These are phyloP conservation scores for Dasyornis broadbenti DNA, from an alignment of 2,113 vertebrate genomes.

Conservation along the genomic window DNA sequence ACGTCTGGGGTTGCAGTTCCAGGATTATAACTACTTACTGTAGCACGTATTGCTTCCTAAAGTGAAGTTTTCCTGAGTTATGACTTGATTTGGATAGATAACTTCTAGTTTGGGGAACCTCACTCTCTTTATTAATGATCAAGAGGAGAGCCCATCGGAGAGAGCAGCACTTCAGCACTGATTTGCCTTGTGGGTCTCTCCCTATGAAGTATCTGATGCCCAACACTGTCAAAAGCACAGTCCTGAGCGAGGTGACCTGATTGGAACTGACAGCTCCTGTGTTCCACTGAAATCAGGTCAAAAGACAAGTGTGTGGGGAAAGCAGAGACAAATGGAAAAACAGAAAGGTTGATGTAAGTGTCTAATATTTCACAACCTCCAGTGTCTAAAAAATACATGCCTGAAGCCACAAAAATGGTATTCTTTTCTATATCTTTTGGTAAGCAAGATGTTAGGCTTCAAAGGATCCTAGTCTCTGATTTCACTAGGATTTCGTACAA, in stretches of 20 bases:
- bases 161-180: background rate
- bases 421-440: background rate
- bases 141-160: background rate
- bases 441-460: background rate
- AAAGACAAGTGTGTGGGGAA: constrained; percentile 39
- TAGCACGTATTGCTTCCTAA: background rate
- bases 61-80: background rate
- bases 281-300: constrained; percentile 51
- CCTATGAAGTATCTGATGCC: background rate
- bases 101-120: background rate
- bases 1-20: background rate
- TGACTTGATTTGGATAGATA: background rate
- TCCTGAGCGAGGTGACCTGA: background rate
- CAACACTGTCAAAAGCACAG: constrained; percentile 26
- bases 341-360: constrained; percentile 16
- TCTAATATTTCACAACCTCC: constrained; percentile 6
- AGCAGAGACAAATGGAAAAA: constrained; percentile 32
- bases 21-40: background rate
- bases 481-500: background rate
- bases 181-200: background rate
- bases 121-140: background rate
- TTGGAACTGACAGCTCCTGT: constrained; percentile 43
- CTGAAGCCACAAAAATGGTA: background rate
- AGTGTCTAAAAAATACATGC: background rate
- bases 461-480: background rate